Conservation (phyloP, 2,113 vertebrate genomes). For the Podarcis raffonei region DNA sequence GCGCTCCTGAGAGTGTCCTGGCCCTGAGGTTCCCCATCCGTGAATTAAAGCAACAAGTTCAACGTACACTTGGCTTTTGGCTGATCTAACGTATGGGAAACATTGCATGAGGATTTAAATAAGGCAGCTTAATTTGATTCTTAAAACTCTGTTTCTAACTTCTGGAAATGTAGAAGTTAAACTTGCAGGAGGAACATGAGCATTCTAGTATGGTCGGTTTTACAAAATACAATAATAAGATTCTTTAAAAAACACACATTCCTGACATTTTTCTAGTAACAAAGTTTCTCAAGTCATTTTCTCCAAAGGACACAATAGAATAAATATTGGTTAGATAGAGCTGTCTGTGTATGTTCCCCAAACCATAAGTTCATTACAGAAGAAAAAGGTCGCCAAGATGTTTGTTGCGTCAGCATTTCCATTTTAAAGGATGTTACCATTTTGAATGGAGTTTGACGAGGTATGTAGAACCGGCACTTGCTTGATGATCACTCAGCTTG, state of each 20-base stretch:
- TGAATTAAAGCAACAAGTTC: neutral
- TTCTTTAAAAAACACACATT: neutral
- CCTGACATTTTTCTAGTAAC: neutral
- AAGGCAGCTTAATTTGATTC: neutral
- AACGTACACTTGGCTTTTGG: neutral
- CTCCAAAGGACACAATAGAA: neutral
- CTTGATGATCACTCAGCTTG: constrained; percentile 15
- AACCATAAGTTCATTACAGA: neutral
- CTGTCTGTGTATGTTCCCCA: neutral
- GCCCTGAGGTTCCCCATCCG: too few relatives aligned
- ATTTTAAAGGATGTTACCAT: neutral
- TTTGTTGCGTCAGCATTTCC: neutral
- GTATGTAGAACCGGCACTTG: constrained; percentile 29
- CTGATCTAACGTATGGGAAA: neutral
- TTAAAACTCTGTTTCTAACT: neutral
- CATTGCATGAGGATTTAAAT: neutral
- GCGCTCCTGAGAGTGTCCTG: too few relatives aligned
- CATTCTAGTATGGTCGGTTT: neutral
- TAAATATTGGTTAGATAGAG: neutral
- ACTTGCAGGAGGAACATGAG: neutral
- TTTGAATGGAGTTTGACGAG: neutral
- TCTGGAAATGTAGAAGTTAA: neutral
- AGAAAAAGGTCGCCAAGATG: neutral
- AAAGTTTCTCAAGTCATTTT: neutral
- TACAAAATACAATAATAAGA: neutral